Base-by-base conservation (phyloP, 1,140 invertebrate genomes). In the Lepidurus couesii region DNA sequence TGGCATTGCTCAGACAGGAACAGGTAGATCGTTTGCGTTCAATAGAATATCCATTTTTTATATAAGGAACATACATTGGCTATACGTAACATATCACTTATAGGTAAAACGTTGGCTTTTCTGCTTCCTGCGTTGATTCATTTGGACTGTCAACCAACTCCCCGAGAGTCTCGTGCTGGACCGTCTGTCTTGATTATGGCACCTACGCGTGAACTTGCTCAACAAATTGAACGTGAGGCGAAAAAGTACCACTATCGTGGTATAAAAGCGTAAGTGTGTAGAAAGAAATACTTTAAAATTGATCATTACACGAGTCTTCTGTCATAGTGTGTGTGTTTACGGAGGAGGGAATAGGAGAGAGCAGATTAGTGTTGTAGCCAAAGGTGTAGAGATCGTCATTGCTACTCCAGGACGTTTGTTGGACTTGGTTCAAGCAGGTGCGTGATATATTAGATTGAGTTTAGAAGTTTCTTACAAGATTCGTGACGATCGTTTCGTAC, bases 1-100 rank as follows among this genome's bases (percentile, higher is more conserved):
- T 85, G 95, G 95, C 16, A 97, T 98, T 80, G 95, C 96, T 0
- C 95, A 97, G 86, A 95, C 94, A 42, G 93, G 93, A 79, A 96
- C 95, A 44, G 95, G 95, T 81, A 92, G 92, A 82, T 88, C 87
- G 76, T 77, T 78, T 44, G 13, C 6, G 4, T 76, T 13, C 13
- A 11, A 73, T 21, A 78, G 24, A 73, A n/a, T 34, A 34, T 34
- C 1, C 1, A 34, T 34, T 77, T 74, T 79, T 13, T 43, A 21
- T 77, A 3, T 45, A 74, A 0, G 3, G 53, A 44, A 65, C 10
- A 16, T 65, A n/a, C 16, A 34, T 34, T 34, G 3, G 34, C 4
- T 0, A 34, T 34, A 34, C 1, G 5, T 77, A 42, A 42, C 42
- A 34, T 77, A 78, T 81, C 78, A 53, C 76, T 65, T 84, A 77